Base-by-base conservation (phyloP, 2,888 invertebrate genomes). In the Platycheirus rosarum region DNA sequence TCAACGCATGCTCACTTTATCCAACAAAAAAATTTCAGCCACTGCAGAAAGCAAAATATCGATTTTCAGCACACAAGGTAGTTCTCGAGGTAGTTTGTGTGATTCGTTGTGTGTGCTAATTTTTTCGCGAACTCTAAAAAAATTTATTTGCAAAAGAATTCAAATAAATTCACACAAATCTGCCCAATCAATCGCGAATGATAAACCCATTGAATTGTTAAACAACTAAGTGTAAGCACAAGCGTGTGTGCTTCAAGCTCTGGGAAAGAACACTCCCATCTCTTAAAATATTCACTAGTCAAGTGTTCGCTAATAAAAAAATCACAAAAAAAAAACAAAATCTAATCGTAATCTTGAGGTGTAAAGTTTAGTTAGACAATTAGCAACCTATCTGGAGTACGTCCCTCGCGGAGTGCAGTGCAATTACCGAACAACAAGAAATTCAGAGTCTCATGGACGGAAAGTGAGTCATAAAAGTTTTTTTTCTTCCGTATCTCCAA, bases 11-110 rank as follows among this genome's bases (percentile, higher is more conserved):
- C 82, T 73, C 73, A 84, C 55, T 84, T 51, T 49, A 44, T 48
- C 49, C 68, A 57, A 73, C 71, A 78, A 68, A 55, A 55, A 48
- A 57, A 14, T 11, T 57, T 49, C 73, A 84, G 65, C 82, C 77
- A 84, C 82, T 84, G 82, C 82, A 84, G 77, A 77, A 57, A 77
- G 73, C 77, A 73, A 77, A 84, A 84, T 84, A 84, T 84, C 82
- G 82, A 84, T 84, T 84, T 84, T 84, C 82, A 57, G 37, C 55
- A 57, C 55, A 84, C 77, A 73, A 84, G 70, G 77, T 76, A 84
- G 82, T 84, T 77, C 82, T 78, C 82, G 77, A 77, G 82, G 76
- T 76, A 82, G 80, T 82, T 82, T 76, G 80, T 82, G 80, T 57
- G 55, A 57, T 71, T 76, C 76, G 76, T 76, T 76, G 80, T 82